Evolutionary conservation across 2,113 vertebrate species (phyloP), one percentile per base, ranked within the genome.

Genomic region (Cairina moschata): DNA sequence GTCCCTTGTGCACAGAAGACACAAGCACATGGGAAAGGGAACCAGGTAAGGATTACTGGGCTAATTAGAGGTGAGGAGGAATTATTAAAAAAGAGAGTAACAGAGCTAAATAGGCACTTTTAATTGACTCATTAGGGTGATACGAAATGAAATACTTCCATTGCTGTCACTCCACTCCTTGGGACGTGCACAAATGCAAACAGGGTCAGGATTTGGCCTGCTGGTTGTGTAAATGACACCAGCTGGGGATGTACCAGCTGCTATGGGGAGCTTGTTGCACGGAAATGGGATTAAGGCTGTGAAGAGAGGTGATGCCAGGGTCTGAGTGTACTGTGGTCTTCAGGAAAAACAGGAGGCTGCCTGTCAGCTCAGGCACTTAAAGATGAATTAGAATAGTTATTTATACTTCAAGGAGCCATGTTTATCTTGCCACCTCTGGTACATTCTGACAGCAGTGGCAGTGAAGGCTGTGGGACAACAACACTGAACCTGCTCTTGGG

Each of bases 401-500:
- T n/a, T 31, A 21, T 46, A 34, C 66, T 20, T 25, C 26, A 16
- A 73, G 73, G 48, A 65, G 5, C 31, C 0, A 0, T 0, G 5
- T 12, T 68, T 0, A 3, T 12, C 12, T 34, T 32, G 31, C 36
- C 1, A 0, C 6, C 29, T 1, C 42, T 2, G 1, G 0, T 28
- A 31, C 17, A 34, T 0, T 1, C 16, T 23, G 36, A 4, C 50
- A 52, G 50, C 50, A 52, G 48, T 50, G 22, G 48, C 22, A 23
- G 48, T 50, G 48, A 50, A 50, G 48, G 22, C 48, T 50, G 48
- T 23, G 12, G 48, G 48, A 13, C 48, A 50, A 25, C 13, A 13
- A 25, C 12, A 13, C 7, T 52, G 50, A 25, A 52, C 50, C 50
- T 52, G 50, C 23, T 7, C 50, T 52, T 52, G 50, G 12, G 50